A percentile compares a stretch with the other conserved stretches of the same genome.
Conservation (phyloP, 2,888 invertebrate genomes). For the Drosophila nr. medialis region DNA sequence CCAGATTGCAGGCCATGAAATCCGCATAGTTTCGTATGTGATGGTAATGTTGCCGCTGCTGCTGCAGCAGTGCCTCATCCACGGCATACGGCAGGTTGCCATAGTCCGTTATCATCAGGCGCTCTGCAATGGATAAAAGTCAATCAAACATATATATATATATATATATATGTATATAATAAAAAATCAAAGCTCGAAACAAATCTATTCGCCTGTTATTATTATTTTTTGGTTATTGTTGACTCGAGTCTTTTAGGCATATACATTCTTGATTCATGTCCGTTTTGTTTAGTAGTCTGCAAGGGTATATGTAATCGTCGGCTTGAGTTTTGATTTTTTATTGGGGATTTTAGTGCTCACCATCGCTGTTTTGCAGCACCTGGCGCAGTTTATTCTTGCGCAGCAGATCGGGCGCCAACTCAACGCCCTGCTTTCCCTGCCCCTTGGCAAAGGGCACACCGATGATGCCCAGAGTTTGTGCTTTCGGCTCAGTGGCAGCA, state of each 20-base stretch:
- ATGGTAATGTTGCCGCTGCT: conserved; percentile 65
- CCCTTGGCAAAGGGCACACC: conserved; percentile 94
- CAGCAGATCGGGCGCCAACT: conserved; percentile 89
- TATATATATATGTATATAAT: too few species aligned
- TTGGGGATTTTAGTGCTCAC: conserved; percentile 83
- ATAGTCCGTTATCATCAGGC: conserved; percentile 88
- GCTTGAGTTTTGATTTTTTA: not conserved
- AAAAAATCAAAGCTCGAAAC: conserved; percentile 5
- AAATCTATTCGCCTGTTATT: not conserved
- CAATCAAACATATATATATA: conserved; percentile 12
- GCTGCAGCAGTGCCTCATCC: conserved; percentile 77
- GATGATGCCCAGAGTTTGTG: conserved; percentile 87
- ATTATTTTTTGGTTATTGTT: not conserved
- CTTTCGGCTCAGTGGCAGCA: not conserved
- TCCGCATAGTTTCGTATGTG: conserved; percentile 89
- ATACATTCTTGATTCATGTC: not conserved
- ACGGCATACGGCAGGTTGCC: conserved; percentile 87
- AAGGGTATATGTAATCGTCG: not conserved
- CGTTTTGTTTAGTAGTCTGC: not conserved
- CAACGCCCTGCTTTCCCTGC: conserved; percentile 89
- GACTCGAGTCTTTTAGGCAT: not conserved
- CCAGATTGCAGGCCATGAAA: conserved; percentile 89
- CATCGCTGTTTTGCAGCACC: conserved; percentile 87
- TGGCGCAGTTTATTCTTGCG: conserved; percentile 88
- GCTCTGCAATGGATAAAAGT: conserved; percentile 49